Percentiles rank a stretch among this genome's conserved stretches.
These are phyloP conservation scores for Platanista minor DNA, from an alignment of 2,113 vertebrate genomes.

Conservation along the genomic window DNA sequence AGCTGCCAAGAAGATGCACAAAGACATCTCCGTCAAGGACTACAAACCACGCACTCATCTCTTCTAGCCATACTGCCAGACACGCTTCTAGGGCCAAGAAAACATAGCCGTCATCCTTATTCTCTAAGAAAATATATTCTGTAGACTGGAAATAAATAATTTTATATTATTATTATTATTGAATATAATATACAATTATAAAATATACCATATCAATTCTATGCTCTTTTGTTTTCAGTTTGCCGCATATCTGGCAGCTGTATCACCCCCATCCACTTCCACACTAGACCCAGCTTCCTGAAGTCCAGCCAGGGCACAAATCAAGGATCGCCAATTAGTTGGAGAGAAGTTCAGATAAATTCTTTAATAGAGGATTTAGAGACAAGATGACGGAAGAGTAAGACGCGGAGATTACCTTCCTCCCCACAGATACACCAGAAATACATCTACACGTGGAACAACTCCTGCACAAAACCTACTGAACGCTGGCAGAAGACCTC, in stretches of 20 bases:
- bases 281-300: not conserved
- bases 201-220: not conserved
- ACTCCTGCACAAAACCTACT: too few relatives aligned
- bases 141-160: not conserved
- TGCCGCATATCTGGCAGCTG: not conserved
- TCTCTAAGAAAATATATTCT: slow-evolving; percentile 23
- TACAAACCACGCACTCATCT: slow-evolving; percentile 30
- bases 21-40: slow-evolving; percentile 50
- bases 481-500: too few relatives aligned
- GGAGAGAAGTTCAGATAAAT: not conserved
- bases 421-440: too few relatives aligned
- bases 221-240: not conserved
- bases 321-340: not conserved
- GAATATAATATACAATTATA: not conserved
- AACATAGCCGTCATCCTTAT: not conserved
- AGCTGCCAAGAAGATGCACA: slow-evolving; percentile 55
- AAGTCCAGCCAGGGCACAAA: not conserved
- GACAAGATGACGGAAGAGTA: too few relatives aligned
- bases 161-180: not conserved
- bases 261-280: not conserved
- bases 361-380: too few relatives aligned
- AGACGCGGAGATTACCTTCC: too few relatives aligned
- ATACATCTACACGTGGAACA: too few relatives aligned
- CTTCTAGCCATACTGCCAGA: slow-evolving; percentile 43
- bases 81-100: slow-evolving; percentile 16